Percentiles rank a stretch among this genome's conserved stretches.
Conservation (phyloP, 2,113 vertebrate genomes). For the Pseudolaguvia tuberculata region DNA sequence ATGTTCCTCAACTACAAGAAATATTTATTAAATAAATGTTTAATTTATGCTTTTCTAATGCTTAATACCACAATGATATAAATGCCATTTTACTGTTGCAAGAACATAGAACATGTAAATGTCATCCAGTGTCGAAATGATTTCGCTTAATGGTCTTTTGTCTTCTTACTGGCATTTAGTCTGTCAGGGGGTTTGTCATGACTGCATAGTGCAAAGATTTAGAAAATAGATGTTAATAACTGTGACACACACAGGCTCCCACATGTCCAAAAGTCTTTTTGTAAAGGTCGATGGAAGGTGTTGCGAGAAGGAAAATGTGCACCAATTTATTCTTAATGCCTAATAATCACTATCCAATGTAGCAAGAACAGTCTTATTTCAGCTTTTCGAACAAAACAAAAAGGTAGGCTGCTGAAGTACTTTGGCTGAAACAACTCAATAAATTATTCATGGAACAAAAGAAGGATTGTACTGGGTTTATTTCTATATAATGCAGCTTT, state of each 20-base stretch:
- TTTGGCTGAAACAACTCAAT: background rate
- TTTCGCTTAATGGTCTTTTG: constrained; percentile 1
- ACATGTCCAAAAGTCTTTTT: constrained; percentile 12
- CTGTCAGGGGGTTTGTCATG: background rate
- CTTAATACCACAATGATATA: background rate
- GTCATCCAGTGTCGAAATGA: background rate
- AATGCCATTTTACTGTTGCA: background rate
- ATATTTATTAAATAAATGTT: background rate
- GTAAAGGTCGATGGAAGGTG: background rate
- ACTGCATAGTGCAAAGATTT: background rate
- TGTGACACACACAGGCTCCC: background rate
- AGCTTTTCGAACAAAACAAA: background rate
- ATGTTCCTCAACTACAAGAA: background rate
- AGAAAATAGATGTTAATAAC: constrained; percentile 8
- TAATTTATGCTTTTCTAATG: background rate
- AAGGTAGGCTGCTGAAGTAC: background rate
- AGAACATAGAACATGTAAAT: background rate
- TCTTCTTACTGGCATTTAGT: background rate
- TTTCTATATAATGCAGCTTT: background rate
- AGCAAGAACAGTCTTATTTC: constrained; percentile 11
- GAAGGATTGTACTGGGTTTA: background rate
- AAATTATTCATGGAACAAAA: background rate
- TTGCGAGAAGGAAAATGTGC: constrained; percentile 6
- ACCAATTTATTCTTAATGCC: background rate
- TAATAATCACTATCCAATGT: constrained; percentile 2